phyloP scores from a whole-genome alignment of 37 sponge, comb jelly and placozoan species.

The Geodia barretti region DNA sequence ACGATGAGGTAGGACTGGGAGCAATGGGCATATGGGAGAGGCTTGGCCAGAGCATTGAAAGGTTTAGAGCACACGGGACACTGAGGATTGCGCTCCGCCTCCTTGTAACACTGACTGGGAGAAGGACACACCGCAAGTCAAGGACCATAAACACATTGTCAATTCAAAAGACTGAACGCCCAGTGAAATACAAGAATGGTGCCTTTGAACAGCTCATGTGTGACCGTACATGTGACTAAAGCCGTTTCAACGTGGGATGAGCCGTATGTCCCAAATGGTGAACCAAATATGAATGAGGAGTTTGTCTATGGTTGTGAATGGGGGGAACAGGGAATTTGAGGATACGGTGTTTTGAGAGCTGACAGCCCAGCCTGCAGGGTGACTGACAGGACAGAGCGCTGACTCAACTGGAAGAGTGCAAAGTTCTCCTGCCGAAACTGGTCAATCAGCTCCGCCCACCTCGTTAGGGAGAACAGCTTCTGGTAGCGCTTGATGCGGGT shows the following conservation, averaged over 20 bases:
- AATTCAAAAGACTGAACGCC: no score
- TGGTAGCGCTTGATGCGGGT: conserved; percentile 76
- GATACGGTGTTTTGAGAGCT: conserved; percentile 96
- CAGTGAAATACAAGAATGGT: no score
- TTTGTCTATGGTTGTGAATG: no score
- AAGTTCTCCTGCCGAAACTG: conserved; percentile 90
- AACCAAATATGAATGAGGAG: not conserved
- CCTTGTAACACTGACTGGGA: conserved; percentile 87
- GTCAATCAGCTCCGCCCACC: conserved; percentile 88
- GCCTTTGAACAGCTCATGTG: no score
- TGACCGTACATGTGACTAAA: no score
- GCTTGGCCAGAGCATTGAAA: conserved; percentile 85
- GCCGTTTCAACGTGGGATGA: not conserved
- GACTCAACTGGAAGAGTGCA: conserved; percentile 80
- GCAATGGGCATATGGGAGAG: conserved; percentile 95
- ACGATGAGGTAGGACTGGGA: conserved; percentile 95
- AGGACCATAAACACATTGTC: no score
- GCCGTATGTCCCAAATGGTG: not conserved
- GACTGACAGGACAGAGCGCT: conserved; percentile 78
- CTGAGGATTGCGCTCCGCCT: conserved; percentile 61
- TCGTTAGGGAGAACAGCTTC: conserved; percentile 77
- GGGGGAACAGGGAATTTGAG: not conserved
- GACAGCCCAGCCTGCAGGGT: conserved; percentile 95
- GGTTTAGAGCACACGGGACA: conserved; percentile 95
- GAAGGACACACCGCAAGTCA: no score